Percentiles rank a stretch among this genome's conserved stretches.
Evolutionary conservation across 2,113 vertebrate species (phyloP).

Genomic region (Willisornis vidua): DNA sequence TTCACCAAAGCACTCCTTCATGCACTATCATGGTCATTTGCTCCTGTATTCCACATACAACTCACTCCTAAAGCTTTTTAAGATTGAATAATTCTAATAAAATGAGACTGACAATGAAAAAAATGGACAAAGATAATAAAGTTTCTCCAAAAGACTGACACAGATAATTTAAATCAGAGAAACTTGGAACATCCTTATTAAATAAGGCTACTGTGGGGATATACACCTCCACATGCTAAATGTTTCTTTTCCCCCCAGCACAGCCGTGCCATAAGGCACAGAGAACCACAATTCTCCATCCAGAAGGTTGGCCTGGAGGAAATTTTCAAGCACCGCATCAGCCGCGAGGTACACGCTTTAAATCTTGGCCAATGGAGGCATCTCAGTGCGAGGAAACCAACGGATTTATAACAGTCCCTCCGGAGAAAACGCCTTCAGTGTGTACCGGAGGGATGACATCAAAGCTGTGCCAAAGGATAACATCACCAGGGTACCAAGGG

Average conservation of each 20-base stretch:
- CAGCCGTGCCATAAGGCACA: rapidly evolving
- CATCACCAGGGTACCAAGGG: no score
- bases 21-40: neutral
- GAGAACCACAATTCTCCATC: neutral
- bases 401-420: no score
- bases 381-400: no score
- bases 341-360: rapidly evolving
- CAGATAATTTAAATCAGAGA: neutral
- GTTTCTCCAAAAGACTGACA: neutral
- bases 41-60: neutral
- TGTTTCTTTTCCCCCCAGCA: neutral
- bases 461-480: no score
- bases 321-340: rapidly evolving
- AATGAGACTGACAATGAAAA: neutral
- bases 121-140: neutral
- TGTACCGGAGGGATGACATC: no score
- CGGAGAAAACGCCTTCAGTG: no score
- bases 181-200: neutral
- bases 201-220: neutral
- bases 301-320: neutral
- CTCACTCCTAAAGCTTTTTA: neutral
- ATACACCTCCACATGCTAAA: no score
- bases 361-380: neutral
- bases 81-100: neutral
- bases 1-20: neutral